Conservation (phyloP, 1,140 invertebrate genomes). For the Caerostris extrusa region DNA sequence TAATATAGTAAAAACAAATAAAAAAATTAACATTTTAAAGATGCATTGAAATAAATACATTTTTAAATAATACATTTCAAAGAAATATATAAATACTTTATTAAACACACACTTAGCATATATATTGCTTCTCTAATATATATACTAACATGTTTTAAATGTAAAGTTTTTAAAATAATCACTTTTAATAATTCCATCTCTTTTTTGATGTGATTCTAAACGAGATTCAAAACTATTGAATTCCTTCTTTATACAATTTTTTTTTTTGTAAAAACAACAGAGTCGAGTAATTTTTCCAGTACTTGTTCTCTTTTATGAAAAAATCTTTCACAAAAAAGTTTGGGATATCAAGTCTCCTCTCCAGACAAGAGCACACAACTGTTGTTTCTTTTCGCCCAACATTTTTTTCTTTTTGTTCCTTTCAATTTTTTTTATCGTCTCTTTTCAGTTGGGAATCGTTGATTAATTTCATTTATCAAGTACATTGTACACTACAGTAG, state of each 20-base stretch:
- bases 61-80: too few relatives aligned
- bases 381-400: background rate
- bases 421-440: background rate
- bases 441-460: background rate
- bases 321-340: background rate
- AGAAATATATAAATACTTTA: too few relatives aligned
- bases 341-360: background rate
- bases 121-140: too few relatives aligned
- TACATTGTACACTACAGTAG: too few relatives aligned
- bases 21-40: too few relatives aligned
- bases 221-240: background rate
- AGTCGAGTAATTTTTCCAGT: background rate
- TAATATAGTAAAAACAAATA: too few relatives aligned
- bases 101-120: too few relatives aligned
- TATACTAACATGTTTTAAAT: too few relatives aligned
- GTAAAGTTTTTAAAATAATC: too few relatives aligned
- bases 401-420: background rate
- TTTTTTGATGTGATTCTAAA: too few relatives aligned
- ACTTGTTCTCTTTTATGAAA: background rate
- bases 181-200: background rate
- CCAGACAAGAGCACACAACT: background rate
- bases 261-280: too few relatives aligned
- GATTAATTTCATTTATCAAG: constrained; percentile 59
- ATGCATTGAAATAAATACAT: too few relatives aligned
- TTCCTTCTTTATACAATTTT: background rate